Evolutionary conservation across 2,888 invertebrate genomes (phyloP), one percentile per base, ranked within the genome.

Genomic region (Podabrus alpinus): DNA sequence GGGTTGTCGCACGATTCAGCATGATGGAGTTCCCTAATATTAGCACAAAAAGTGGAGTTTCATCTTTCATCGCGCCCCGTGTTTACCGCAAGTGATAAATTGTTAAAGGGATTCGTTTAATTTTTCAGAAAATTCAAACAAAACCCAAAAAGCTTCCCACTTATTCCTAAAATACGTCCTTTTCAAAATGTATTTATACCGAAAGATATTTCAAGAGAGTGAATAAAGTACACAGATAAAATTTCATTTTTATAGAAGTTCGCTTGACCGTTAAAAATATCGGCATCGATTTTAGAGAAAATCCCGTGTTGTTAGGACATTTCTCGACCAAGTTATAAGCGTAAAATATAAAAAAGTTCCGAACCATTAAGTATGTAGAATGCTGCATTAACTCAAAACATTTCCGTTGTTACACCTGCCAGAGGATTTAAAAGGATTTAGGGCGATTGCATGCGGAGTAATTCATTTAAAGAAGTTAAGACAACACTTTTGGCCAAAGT

Each of bases 401-500:
- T 45, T 45, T 45, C n/a, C 45, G n/a, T 45, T 45, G 45, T n/a
- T 45, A 45, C 45, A 45, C 45, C 45, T 45, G 45, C n/a, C 45
- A n/a, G 45, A 45, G n/a, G 45, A 45, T 45, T 45, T n/a, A 13
- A n/a, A 45, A 45, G n/a, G 45, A 45, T 45, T 45, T 45, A 62
- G 29, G 59, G 66, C 64, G 25, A 21, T 25, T 66, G 61, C 24
- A 15, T 74, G 68, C 68, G 24, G 67, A 15, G 74, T 59, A 74
- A 68, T 74, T 71, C 24, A 25, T 74, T 71, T 74, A 61, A 59
- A 3, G n/a, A 59, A 70, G 67, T 68, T 67, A 45, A 69, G 71
- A 61, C 68, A 66, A 71, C 68, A 71, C 73, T 71, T 66, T 69
- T 59, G 61, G 29, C 67, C 71, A 59, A 73, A 76, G 73, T 67